Percentiles rank a stretch among this genome's conserved stretches.
phyloP scores from a whole-genome alignment of 2,113 vertebrate genomes.

The Indri indri region DNA sequence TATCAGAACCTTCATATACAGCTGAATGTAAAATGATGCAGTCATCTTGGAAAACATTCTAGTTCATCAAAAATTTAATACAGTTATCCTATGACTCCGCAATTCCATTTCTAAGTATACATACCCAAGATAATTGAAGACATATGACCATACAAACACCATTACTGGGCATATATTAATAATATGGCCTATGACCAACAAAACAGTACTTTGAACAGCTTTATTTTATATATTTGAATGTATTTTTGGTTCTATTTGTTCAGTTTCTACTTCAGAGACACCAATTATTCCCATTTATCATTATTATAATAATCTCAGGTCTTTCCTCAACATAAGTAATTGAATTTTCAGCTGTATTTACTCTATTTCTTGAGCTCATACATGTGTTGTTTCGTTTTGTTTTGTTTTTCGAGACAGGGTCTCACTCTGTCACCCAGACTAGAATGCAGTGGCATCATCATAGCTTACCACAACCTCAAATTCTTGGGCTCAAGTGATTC shows the following conservation, averaged over 20 bases:
- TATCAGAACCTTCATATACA: neutral
- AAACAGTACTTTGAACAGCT: neutral
- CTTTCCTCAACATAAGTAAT: neutral
- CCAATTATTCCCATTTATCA: neutral
- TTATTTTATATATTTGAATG: neutral
- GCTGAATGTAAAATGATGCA: neutral
- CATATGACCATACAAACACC: neutral
- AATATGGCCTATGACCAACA: neutral
- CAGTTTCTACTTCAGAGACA: neutral
- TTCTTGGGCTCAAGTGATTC: too few relatives aligned
- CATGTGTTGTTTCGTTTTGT: neutral
- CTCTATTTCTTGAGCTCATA: neutral
- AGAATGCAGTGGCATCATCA: too few relatives aligned
- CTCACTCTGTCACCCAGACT: too few relatives aligned
- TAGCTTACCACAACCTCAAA: too few relatives aligned
- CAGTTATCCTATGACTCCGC: neutral
- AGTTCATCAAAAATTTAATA: neutral
- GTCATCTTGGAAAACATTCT: neutral
- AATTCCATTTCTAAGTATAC: neutral
- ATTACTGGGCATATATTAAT: neutral
- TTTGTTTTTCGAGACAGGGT: neutral
- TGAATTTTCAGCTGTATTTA: neutral
- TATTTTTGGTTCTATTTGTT: neutral
- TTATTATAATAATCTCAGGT: neutral
- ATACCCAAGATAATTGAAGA: neutral